Evolutionary conservation across 1,140 invertebrate species (phyloP).

Genomic region (Odontomachus brunneus): DNA sequence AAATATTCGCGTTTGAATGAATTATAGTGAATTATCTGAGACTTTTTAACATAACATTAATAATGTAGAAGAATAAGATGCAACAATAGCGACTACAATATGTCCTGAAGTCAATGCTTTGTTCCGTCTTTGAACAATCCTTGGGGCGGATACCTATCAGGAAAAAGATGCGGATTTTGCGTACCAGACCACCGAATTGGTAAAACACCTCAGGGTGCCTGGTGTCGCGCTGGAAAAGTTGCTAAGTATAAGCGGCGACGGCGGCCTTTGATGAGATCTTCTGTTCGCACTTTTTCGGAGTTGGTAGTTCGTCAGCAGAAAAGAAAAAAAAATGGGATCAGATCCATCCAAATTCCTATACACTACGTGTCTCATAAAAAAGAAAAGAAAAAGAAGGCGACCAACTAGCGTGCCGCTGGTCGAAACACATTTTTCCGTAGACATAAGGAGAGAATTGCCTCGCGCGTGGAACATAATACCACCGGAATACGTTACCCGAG

Average conservation of each 20-base stretch:
- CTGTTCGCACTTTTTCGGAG: conserved; percentile 5
- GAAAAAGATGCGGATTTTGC: neutral
- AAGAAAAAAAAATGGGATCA: conserved; percentile 61
- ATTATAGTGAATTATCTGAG: too few relatives aligned
- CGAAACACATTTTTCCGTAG: conserved; percentile 46
- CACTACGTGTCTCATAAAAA: conserved; percentile 45
- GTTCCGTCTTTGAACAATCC: neutral
- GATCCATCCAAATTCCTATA: conserved; percentile 60
- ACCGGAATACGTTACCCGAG: neutral
- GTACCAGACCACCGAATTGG: neutral
- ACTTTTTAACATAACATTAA: too few relatives aligned
- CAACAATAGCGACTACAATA: too few relatives aligned
- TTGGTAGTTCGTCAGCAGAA: neutral
- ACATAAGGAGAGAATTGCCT: neutral
- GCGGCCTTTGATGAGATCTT: conserved; percentile 21
- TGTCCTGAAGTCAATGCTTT: too few relatives aligned
- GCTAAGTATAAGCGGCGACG: conserved; percentile 36
- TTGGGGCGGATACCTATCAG: neutral
- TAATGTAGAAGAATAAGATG: too few relatives aligned
- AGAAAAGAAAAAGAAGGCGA: conserved; percentile 33
- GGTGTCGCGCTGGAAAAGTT: conserved; percentile 46
- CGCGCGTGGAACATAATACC: conserved; percentile 9
- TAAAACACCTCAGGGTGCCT: neutral
- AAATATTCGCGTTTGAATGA: too few relatives aligned
- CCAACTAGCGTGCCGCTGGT: conserved; percentile 14